phyloP scores from a whole-genome alignment of 2,113 vertebrate genomes.

The Otocyon megalotis region DNA sequence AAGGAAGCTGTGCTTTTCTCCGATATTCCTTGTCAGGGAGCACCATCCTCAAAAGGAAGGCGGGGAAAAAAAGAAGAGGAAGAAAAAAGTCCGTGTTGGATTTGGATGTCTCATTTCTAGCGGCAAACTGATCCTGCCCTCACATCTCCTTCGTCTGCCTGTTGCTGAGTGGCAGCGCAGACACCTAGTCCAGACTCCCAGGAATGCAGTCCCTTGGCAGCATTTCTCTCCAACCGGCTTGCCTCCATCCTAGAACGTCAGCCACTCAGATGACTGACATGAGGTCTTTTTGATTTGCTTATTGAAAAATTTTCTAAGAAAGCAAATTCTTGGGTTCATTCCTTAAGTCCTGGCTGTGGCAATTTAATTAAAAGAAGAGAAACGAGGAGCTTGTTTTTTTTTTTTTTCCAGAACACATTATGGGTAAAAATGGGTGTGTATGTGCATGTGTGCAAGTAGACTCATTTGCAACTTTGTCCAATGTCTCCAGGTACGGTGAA shows the following conservation, averaged over 20 bases:
- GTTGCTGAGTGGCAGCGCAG: conserved; percentile 73
- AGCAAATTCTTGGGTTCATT: not conserved
- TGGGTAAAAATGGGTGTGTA: rapidly evolving
- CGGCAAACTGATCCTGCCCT: conserved; percentile 54
- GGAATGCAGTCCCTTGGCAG: not conserved
- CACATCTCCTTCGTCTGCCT: conserved; percentile 60
- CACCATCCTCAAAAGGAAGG: conserved; percentile 74
- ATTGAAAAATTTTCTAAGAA: not conserved
- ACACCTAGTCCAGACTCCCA: conserved; percentile 66
- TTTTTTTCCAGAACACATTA: not conserved
- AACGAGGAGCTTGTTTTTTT: not conserved
- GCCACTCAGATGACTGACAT: not conserved
- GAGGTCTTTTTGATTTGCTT: not conserved
- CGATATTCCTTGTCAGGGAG: conserved; percentile 83
- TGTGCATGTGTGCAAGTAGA: rapidly evolving
- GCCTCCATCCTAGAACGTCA: not conserved
- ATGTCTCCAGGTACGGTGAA: not conserved
- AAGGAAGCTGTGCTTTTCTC: conserved; percentile 91
- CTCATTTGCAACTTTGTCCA: not conserved
- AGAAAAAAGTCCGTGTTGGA: not conserved
- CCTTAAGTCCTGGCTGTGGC: not conserved
- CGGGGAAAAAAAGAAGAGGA: not conserved
- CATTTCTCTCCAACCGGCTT: rapidly evolving
- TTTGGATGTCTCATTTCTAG: conserved; percentile 14
- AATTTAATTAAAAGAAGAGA: conserved; percentile 15